phyloP scores from a whole-genome alignment of 2,113 vertebrate species.

The Corythornis cristatus region DNA sequence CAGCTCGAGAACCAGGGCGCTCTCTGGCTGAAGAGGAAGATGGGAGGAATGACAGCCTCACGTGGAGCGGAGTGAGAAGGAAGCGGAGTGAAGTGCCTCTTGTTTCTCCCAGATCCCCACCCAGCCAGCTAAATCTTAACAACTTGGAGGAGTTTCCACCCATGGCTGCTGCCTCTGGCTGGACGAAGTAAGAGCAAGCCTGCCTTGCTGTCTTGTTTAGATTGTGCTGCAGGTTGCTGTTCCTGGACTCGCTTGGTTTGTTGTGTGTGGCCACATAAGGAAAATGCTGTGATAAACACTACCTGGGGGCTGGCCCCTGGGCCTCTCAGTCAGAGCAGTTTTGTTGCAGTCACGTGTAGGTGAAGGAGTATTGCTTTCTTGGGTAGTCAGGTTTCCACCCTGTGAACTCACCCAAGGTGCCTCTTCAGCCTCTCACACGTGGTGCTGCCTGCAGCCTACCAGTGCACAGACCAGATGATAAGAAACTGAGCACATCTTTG shows the following conservation, averaged over 20 bases:
- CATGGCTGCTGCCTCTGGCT: conserved; percentile 79
- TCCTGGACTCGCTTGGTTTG: background rate
- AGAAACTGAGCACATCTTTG: background rate
- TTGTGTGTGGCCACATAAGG: background rate
- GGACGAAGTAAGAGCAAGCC: conserved; percentile 76
- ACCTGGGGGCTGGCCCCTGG: background rate
- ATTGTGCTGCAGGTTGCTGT: background rate
- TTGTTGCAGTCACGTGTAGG: background rate
- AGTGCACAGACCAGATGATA: background rate
- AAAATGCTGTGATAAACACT: background rate
- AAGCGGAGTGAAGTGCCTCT: conserved; percentile 63
- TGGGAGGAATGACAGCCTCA: conserved; percentile 56
- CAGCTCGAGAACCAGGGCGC: conserved; percentile 71
- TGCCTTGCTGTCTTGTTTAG: background rate
- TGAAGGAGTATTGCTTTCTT: background rate
- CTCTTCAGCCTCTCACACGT: background rate
- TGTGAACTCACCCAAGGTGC: accelerated
- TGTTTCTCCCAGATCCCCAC: conserved; percentile 68
- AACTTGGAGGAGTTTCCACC: conserved; percentile 97
- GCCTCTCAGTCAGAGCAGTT: background rate
- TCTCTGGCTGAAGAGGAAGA: conserved; percentile 76
- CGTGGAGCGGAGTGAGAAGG: conserved; percentile 64
- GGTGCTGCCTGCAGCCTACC: background rate
- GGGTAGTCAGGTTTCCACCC: background rate
- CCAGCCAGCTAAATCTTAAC: conserved; percentile 86